Base-by-base conservation (phyloP, 2,797 vertebrate species). In the Setipinna tenuifilis region DNA sequence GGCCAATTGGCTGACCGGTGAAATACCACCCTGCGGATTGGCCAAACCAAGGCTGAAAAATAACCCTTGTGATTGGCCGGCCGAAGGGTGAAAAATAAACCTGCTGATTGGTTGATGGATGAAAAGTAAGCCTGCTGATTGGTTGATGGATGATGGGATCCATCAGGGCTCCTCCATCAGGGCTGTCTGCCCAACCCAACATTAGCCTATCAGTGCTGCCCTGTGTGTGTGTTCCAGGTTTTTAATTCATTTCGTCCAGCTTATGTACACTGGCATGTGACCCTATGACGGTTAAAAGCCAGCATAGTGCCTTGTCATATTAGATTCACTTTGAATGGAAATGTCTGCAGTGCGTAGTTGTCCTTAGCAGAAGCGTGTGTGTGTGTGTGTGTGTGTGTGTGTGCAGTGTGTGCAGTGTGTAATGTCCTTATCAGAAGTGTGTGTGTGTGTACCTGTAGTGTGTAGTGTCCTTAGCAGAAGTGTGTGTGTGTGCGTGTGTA, bases 41-140 rank as follows among this genome's bases (percentile, higher is more conserved):
- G 41, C 46, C 85, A 86, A 85, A 35, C 83, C 86, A 85, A 85
- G 59, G 80, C 82, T 85, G 84, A 54, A 81, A 81, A 78, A 86
- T 58, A 50, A 28, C 57, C 58, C 17, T 35, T 50, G 12, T 17
- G 46, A 82, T 57, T 48, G 85, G 46, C 46, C 82, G 17, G 16
- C 12, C 3, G 16, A 25, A 10, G 62, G 62, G 0, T 65, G 62
- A 28, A 65, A 62, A 65, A 54, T 54, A 61, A 23, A 65, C 62
- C 23, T 23, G 21, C 21, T 62, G n/a, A 65, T 65, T 65, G 61
- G 84, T 85, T 87, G 85, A 86, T 85, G n/a, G 58, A 84, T 81
- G 82, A 87, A 83, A 85, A 83, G 85, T 82, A 65, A 68, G 82
- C 7, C 35, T 58, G 59, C 28, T 89, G 86, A 82, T 86, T 78